Conservation (phyloP, 1,140 invertebrate species). For the Zaprionus lachaisei region DNA sequence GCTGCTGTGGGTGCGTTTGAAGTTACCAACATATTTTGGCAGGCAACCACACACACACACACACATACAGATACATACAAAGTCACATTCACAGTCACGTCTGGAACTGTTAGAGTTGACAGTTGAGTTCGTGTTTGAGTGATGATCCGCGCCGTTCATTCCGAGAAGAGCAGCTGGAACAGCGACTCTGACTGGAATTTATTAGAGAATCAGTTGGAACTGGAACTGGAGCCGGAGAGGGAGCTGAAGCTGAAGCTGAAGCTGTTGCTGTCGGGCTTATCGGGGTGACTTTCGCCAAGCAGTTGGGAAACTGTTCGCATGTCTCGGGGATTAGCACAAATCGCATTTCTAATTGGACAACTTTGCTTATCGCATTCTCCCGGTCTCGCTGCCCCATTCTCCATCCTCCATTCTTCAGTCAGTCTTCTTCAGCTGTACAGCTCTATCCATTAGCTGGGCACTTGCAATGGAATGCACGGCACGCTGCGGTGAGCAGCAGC, state of each 20-base stretch:
- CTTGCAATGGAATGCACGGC: constrained; percentile 68
- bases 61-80: neutral
- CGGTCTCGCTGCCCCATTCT: neutral
- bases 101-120: constrained; percentile 6
- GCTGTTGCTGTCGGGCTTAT: constrained; percentile 21
- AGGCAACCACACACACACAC: neutral
- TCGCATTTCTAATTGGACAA: constrained; percentile 67
- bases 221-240: too few relatives aligned
- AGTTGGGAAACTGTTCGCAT: constrained; percentile 48
- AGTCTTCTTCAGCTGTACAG: constrained; percentile 41
- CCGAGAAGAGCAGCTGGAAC: constrained; percentile 10
- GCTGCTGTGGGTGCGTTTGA: constrained; percentile 44
- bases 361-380: constrained; percentile 62
- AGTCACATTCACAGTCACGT: constrained; percentile 33
- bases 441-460: constrained; percentile 64
- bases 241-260: neutral
- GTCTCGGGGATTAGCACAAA: constrained; percentile 63
- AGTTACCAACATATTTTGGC: constrained; percentile 29
- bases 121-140: constrained; percentile 20
- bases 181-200: constrained; percentile 18
- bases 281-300: constrained; percentile 38
- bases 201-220: constrained; percentile 9
- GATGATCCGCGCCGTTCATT: constrained; percentile 33
- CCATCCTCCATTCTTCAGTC: neutral
- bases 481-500: constrained; percentile 68